Evolutionary conservation across 1,140 invertebrate species (phyloP).

Genomic region (Phymorhynchus buccinoides): DNA sequence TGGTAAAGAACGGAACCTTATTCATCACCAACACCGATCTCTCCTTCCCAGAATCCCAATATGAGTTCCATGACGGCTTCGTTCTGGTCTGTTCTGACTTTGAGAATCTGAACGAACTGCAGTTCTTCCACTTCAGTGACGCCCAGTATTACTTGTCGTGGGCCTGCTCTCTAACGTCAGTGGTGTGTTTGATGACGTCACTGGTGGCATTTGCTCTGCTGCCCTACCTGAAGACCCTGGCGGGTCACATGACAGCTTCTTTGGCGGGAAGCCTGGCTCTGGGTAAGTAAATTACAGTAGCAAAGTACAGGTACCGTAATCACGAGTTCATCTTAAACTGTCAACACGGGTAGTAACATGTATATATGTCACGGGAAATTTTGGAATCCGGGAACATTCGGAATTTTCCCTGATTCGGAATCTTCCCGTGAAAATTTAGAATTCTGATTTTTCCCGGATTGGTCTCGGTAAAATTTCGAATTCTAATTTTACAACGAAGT

Average conservation of each 20-base stretch:
- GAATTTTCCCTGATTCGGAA: too few relatives aligned
- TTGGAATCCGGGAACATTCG: too few relatives aligned
- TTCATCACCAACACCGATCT: slow-evolving; percentile 24
- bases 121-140: slow-evolving; percentile 20
- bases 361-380: too few relatives aligned
- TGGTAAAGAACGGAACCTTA: slow-evolving; percentile 9
- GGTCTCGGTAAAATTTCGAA: too few relatives aligned
- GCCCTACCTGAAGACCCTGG: slow-evolving; percentile 71
- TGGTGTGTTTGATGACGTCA: slow-evolving; percentile 70
- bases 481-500: too few relatives aligned
- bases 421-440: too few relatives aligned
- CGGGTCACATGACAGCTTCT: slow-evolving; percentile 73
- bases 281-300: neutral
- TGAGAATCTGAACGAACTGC: slow-evolving; percentile 23
- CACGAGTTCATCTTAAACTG: too few relatives aligned
- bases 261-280: slow-evolving; percentile 47
- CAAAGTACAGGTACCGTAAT: too few relatives aligned
- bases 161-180: slow-evolving; percentile 66
- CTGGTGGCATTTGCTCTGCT: slow-evolving; percentile 68
- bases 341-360: too few relatives aligned
- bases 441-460: too few relatives aligned
- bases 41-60: neutral
- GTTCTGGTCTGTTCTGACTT: slow-evolving; percentile 31
- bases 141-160: slow-evolving; percentile 53
- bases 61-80: slow-evolving; percentile 15